These are phyloP conservation scores for Zaprionus africanus DNA, from an alignment of 1,140 invertebrate genomes.

Conservation along the genomic window DNA sequence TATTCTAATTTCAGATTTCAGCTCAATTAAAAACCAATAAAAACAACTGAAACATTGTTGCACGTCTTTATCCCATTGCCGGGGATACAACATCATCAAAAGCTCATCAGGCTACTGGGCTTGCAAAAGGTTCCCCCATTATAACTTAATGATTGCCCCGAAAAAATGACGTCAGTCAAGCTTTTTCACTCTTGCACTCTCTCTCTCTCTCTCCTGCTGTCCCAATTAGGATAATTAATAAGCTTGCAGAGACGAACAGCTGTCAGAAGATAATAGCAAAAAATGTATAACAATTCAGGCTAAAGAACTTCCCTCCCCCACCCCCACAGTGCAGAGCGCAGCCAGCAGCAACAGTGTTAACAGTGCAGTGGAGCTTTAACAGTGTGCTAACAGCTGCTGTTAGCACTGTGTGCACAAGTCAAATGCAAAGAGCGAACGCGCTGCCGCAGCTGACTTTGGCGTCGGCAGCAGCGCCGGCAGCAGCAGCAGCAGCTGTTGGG, in stretches of 20 bases:
- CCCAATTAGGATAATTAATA: conserved; percentile 49
- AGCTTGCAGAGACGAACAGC: conserved; percentile 36
- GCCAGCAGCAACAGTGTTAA: background rate
- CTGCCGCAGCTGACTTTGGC: conserved; percentile 40
- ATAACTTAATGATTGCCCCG: conserved; percentile 33
- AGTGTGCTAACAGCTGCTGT: conserved; percentile 23
- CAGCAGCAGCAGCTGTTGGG: conserved; percentile 42
- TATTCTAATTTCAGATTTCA: conserved; percentile 10
- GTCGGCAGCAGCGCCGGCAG: conserved; percentile 1
- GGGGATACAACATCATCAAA: conserved; percentile 32
- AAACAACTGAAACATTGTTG: conserved; percentile 19
- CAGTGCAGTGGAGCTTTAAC: conserved; percentile 24
- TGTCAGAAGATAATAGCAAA: conserved; percentile 30
- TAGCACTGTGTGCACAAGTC: conserved; percentile 15
- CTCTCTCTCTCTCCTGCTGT: background rate
- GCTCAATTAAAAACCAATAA: conserved; percentile 2
- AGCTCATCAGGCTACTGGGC: conserved; percentile 49
- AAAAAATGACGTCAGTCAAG: conserved; percentile 40
- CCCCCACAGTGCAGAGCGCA: conserved; percentile 8
- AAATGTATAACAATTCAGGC: conserved; percentile 1
- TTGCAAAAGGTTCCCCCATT: conserved; percentile 17
- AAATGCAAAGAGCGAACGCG: conserved; percentile 47
- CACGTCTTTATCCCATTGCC: conserved; percentile 2
- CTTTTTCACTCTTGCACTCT: conserved; percentile 12
- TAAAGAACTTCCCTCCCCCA: conserved; percentile 7